Conservation (phyloP, 2,113 vertebrate species). For the Turdus rufiventris region DNA sequence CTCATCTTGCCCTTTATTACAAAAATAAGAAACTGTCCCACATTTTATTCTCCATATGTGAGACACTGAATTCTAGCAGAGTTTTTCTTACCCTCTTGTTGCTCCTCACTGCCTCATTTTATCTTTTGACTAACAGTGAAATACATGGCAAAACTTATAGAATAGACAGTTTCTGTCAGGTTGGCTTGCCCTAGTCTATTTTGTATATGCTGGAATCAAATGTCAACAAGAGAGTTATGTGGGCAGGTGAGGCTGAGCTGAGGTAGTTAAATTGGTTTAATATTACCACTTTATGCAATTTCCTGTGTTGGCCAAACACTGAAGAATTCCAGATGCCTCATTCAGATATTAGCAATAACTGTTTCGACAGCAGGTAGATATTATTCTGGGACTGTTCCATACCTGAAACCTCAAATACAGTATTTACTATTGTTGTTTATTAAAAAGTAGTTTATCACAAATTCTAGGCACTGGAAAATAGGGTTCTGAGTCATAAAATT, state of each 20-base stretch:
- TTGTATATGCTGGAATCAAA: neutral
- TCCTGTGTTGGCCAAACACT: neutral
- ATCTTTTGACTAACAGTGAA: neutral
- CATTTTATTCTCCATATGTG: rapidly evolving
- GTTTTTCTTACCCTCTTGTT: neutral
- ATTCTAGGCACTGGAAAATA: neutral
- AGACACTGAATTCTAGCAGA: neutral
- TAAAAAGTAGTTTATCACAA: neutral
- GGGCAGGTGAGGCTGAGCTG: neutral
- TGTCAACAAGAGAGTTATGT: neutral
- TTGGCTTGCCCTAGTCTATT: neutral
- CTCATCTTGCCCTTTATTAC: neutral
- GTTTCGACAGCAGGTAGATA: neutral
- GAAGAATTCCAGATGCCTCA: neutral
- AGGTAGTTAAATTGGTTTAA: neutral
- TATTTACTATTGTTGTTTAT: neutral
- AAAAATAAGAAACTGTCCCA: neutral
- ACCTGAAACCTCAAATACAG: neutral
- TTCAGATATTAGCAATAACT: neutral
- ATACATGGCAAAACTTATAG: too few relatives aligned
- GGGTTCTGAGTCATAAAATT: neutral
- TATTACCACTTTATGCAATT: neutral
- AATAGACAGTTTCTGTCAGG: neutral
- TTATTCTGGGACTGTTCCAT: neutral
- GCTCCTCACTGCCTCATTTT: neutral